Conservation (phyloP, 2,113 vertebrate species). For the Maylandia zebra region DNA sequence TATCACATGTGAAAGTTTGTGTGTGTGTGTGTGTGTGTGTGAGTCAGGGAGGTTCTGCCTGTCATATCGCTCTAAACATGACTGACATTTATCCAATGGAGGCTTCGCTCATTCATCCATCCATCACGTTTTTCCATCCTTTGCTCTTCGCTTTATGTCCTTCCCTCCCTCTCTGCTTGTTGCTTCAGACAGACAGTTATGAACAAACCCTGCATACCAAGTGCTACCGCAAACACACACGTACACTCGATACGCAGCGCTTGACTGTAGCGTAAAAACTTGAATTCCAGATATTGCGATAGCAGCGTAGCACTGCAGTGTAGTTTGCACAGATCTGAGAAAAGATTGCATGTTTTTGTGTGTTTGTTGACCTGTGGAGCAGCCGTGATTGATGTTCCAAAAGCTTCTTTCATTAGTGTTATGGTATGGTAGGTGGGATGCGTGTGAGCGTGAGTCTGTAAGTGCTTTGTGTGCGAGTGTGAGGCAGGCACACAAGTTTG, state of each 20-base stretch:
- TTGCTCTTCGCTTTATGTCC: constrained; percentile 14
- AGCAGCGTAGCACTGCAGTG: background rate
- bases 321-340: background rate
- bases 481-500: background rate
- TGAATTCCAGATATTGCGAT: background rate
- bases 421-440: background rate
- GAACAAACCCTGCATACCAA: constrained; percentile 33
- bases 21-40: background rate
- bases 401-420: constrained; percentile 3
- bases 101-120: constrained; percentile 50
- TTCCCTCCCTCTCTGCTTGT: constrained; percentile 21
- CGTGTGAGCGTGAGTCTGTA: background rate
- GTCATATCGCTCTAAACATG: constrained; percentile 63
- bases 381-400: background rate
- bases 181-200: constrained; percentile 37
- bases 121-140: constrained; percentile 47
- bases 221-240: background rate
- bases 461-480: background rate
- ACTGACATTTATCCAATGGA: constrained; percentile 63
- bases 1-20: constrained; percentile 29
- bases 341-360: background rate
- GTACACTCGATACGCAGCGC: background rate
- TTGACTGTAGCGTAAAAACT: background rate
- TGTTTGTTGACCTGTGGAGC: background rate
- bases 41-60: constrained; percentile 21